These are phyloP conservation scores for Plebejus melissa DNA, from an alignment of 2,888 invertebrate genomes.

Conservation along the genomic window DNA sequence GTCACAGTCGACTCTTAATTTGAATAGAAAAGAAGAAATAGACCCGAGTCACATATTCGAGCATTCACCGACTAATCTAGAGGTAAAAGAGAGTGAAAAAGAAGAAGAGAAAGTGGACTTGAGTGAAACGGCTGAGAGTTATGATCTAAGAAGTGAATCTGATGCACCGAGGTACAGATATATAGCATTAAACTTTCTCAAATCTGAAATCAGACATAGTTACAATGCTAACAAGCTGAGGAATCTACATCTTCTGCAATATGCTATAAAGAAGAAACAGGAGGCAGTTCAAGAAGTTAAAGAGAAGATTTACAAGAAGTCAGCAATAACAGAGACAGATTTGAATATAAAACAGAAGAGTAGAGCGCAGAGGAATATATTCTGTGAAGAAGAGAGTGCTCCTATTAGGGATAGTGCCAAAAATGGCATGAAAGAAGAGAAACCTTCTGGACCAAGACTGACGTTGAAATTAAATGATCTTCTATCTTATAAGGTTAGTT, in stretches of 20 bases:
- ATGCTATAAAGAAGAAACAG: conserved; percentile 83
- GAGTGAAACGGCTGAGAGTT: conserved; percentile 72
- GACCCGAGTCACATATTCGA: conserved; percentile 65
- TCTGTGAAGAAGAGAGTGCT: conserved; percentile 53
- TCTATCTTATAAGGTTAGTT: conserved; percentile 65
- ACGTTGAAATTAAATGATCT: conserved; percentile 71
- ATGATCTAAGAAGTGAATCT: conserved; percentile 62
- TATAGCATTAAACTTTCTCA: conserved; percentile 72
- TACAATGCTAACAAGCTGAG: conserved; percentile 86
- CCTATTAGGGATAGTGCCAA: conserved; percentile 50
- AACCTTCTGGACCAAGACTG: conserved; percentile 57
- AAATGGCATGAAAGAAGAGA: conserved; percentile 60
- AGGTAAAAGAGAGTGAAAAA: conserved; percentile 56
- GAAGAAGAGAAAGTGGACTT: conserved; percentile 67
- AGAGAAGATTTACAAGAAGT: conserved; percentile 68
- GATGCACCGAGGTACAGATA: conserved; percentile 66
- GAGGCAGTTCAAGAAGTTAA: conserved; percentile 80
- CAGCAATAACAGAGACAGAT: conserved; percentile 55
- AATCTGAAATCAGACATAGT: conserved; percentile 83
- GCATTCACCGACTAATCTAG: conserved; percentile 65
- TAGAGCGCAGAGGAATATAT: conserved; percentile 60
- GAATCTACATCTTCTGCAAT: conserved; percentile 83
- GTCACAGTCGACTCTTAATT: conserved; percentile 60
- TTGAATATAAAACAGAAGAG: conserved; percentile 51
- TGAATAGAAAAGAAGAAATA: conserved; percentile 45